Base-by-base conservation (phyloP, 2,113 vertebrate genomes). In the Dipodomys ordii region DNA sequence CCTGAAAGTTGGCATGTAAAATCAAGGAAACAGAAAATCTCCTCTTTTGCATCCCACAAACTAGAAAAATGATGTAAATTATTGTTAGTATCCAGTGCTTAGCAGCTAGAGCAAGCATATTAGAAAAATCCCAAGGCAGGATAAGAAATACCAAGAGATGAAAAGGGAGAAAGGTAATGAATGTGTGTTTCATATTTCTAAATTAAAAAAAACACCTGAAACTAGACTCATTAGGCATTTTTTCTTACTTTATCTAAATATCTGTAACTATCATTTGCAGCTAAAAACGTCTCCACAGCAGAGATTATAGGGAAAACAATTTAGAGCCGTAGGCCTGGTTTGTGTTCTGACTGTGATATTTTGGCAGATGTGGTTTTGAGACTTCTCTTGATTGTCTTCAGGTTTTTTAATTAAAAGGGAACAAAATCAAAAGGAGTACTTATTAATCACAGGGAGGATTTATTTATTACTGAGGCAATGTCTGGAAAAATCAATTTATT, bases 341-440 rank as follows among this genome's bases (percentile, higher is more conserved):
- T 81, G 62, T 68, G 77, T 62, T 71, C 44, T 91, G 62, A 49
- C 72, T 82, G 15, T 62, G 83, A 19, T 60, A 87, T 83, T 92
- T 92, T 67, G 49, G 76, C 39, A 91, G 83, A 87, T 30, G 64
- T 49, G 28, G 28, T 83, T 92, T 91, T 74, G 25, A 89, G 89
- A 90, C 92, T 67, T 73, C 64, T 93, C 84, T 87, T 83, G 46
- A 89, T 78, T 76, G 49, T 84, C 89, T 95, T 96, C 68, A 68
- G 71, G 91, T 79, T 92, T 95, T 76, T 97, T 89, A 95, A 96
- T 95, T 95, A 94, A 78, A 97, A 90, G 92, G 80, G 72, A 96
- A 87, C 95, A 97, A 97, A 94, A 97, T 96, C 92, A 96, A 93
- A 88, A 49, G 35, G 89, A 88, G 49, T 92, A 78, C 72, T 92